These are phyloP conservation scores for Pyrgus malvae DNA, from an alignment of 2,888 invertebrate species.

Conservation along the genomic window DNA sequence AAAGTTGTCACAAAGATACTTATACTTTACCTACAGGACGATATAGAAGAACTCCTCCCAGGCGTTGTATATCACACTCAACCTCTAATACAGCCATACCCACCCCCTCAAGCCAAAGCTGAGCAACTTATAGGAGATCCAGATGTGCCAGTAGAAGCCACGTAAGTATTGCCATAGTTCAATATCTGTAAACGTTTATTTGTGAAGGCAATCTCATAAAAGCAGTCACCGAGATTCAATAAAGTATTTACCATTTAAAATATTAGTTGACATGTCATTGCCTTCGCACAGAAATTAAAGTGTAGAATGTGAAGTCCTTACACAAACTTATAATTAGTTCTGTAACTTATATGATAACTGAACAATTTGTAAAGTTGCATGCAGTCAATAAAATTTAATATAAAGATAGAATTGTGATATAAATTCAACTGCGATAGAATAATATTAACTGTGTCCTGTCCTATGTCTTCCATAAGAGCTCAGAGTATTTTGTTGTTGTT, in stretches of 20 bases:
- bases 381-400: background rate
- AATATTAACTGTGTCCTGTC: slow-evolving; percentile 26
- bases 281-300: slow-evolving; percentile 6
- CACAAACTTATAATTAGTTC: background rate
- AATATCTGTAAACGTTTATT: background rate
- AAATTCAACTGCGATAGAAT: slow-evolving; percentile 11
- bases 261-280: no score
- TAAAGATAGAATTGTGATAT: slow-evolving; percentile 4
- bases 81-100: slow-evolving; percentile 86
- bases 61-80: slow-evolving; percentile 84
- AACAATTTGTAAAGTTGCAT: slow-evolving; percentile 11
- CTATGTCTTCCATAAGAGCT: slow-evolving; percentile 48
- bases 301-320: slow-evolving; percentile 1
- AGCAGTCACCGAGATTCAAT: background rate
- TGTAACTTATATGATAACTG: background rate
- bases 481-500: slow-evolving; percentile 81
- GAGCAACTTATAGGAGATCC: slow-evolving; percentile 87
- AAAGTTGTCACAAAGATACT: no score
- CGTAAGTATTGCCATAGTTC: slow-evolving; percentile 81
- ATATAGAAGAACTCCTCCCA: slow-evolving; percentile 81
- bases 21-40: slow-evolving; percentile 54
- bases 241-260: no score
- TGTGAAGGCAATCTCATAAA: slow-evolving; percentile 8
- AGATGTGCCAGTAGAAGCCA: slow-evolving; percentile 88
- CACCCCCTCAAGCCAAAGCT: slow-evolving; percentile 84